Percentiles rank a stretch among this genome's conserved stretches.
Evolutionary conservation across 2,888 invertebrate species (phyloP).

Genomic region (Portevinia maculata): DNA sequence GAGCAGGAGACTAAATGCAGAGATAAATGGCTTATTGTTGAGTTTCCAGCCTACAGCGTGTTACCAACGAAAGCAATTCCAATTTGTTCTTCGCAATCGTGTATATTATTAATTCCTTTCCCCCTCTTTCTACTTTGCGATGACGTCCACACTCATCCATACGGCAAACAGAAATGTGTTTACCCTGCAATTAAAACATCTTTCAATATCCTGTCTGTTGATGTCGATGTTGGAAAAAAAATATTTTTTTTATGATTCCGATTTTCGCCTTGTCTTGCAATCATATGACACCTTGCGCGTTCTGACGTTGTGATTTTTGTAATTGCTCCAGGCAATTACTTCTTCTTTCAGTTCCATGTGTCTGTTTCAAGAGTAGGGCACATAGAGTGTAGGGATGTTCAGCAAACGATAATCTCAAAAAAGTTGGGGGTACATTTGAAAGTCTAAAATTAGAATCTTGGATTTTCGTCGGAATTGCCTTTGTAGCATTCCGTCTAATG

Average conservation of each 20-base stretch:
- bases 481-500: slow-evolving; percentile 52
- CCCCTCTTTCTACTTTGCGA: slow-evolving; percentile 11
- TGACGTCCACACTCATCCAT: slow-evolving; percentile 52
- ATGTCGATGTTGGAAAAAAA: slow-evolving; percentile 63
- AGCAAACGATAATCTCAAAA: slow-evolving; percentile 12
- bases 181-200: slow-evolving; percentile 74
- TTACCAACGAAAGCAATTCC: slow-evolving; percentile 63
- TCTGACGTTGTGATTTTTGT: slow-evolving; percentile 64
- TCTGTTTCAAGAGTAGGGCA: slow-evolving; percentile 37
- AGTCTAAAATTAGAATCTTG: slow-evolving; percentile 69
- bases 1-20: slow-evolving; percentile 24
- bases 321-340: slow-evolving; percentile 74
- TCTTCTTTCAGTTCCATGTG: slow-evolving; percentile 31
- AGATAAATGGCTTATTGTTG: slow-evolving; percentile 68
- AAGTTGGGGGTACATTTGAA: slow-evolving; percentile 39
- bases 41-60: slow-evolving; percentile 54
- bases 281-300: slow-evolving; percentile 65
- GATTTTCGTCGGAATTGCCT: slow-evolving; percentile 31
- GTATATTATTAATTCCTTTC: slow-evolving; percentile 19
- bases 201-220: slow-evolving; percentile 74
- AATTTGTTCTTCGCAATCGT: slow-evolving; percentile 59
- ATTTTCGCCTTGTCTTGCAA: slow-evolving; percentile 42
- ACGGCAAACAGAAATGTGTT: slow-evolving; percentile 70
- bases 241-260: slow-evolving; percentile 61
- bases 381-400: slow-evolving; percentile 6